phyloP scores from a whole-genome alignment of 92 coral and sea anemone genomes.

The Blastomussa wellsi region DNA sequence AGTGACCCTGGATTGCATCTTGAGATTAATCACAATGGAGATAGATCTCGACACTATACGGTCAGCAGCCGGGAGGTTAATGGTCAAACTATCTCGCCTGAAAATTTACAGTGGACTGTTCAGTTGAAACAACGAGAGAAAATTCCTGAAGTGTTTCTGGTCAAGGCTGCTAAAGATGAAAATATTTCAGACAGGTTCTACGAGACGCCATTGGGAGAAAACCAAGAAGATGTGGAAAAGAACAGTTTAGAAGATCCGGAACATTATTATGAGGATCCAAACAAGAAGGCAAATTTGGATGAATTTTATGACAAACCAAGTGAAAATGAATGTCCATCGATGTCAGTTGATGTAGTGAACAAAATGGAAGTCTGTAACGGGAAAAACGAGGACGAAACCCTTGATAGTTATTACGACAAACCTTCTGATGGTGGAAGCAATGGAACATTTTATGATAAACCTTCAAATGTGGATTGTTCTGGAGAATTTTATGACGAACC shows the following conservation, averaged over 20 bases:
- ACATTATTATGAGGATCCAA: constrained; percentile 33
- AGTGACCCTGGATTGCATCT: constrained; percentile 41
- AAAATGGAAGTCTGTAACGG: not conserved
- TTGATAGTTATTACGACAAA: constrained; percentile 19
- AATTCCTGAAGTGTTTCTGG: constrained; percentile 22
- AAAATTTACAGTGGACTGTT: constrained; percentile 21
- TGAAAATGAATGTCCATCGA: not conserved
- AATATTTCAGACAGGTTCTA: constrained; percentile 1
- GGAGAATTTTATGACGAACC: constrained; percentile 30
- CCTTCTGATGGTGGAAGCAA: not conserved
- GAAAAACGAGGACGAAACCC: not conserved
- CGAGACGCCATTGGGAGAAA: constrained; percentile 24
- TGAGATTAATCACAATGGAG: not conserved
- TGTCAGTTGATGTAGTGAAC: not conserved
- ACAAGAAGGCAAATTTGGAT: constrained; percentile 11
- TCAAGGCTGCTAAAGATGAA: constrained; percentile 7
- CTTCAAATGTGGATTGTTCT: not conserved
- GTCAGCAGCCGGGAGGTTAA: not conserved
- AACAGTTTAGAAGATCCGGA: constrained; percentile 28
- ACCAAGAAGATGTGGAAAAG: not conserved
- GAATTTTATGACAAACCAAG: constrained; percentile 38
- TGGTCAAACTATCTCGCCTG: not conserved
- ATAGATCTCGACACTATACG: not conserved
- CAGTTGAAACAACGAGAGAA: constrained; percentile 43
- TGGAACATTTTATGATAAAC: constrained; percentile 18